Evolutionary conservation across 2,797 vertebrate species (phyloP).

Genomic region (Poeciliopsis infans): DNA sequence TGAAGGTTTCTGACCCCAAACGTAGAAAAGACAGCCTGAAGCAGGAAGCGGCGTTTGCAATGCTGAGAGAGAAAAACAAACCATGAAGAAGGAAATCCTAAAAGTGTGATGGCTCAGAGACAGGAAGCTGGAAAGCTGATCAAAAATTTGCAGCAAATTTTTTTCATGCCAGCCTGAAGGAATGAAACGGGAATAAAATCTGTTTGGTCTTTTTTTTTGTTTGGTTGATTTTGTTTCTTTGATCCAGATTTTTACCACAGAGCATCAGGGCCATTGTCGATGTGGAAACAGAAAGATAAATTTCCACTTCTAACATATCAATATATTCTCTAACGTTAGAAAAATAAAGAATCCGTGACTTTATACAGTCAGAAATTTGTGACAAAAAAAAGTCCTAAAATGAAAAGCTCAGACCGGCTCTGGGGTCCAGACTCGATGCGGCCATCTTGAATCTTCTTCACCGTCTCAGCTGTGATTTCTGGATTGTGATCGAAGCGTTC

Average conservation of each 20-base stretch:
- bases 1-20: not conserved
- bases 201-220: constrained; percentile 14
- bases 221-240: constrained; percentile 30
- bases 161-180: constrained; percentile 66
- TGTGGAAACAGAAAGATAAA: not conserved
- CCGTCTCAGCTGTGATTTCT: not conserved
- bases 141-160: constrained; percentile 52
- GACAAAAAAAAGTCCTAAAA: not conserved
- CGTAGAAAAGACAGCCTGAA: not conserved
- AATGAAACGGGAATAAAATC: constrained; percentile 37
- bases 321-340: not conserved
- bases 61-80: not conserved
- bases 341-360: not conserved
- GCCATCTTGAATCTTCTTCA: not conserved
- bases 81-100: not conserved
- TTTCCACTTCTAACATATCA: not conserved
- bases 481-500: not conserved
- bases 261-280: not conserved
- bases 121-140: constrained; percentile 51
- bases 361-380: not conserved
- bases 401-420: too few relatives aligned
- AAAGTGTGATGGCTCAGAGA: constrained; percentile 32
- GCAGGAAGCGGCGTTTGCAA: not conserved
- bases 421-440: too few relatives aligned
- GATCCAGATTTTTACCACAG: constrained; percentile 17